Base-by-base conservation (phyloP, 2,113 vertebrate genomes). In the Macaca mulatta region DNA sequence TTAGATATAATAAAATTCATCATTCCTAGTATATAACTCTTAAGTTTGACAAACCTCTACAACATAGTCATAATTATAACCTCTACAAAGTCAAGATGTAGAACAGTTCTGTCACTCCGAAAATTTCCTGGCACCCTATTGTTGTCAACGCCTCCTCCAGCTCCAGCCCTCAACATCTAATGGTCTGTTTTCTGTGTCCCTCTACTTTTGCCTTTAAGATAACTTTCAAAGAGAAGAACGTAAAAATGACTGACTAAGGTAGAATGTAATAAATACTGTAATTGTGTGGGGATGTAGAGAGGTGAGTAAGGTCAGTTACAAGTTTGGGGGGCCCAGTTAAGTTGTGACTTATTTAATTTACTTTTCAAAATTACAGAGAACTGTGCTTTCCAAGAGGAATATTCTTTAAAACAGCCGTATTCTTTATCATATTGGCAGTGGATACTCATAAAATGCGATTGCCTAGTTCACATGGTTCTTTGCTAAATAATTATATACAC, bases 381-480 rank as follows among this genome's bases (percentile, higher is more conserved):
- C 4, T 74, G 0, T 69, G 43, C 22, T 94, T 89, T 22, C 38
- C 61, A 32, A 88, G 83, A 95, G 67, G 55, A 90, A 50, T 64
- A 3, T 32, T 96, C 70, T 89, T 95, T 84, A 93, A 92, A 89
- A 67, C 3, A 61, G 23, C 48, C 48, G 0, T 86, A 14, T 45
- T 90, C 18, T 96, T 84, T 94, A 45, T 59, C 10, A 69, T 8
- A n/a, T 81, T 78, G 61, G 35, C 22, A 90, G 3, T 96, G 9
- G 25, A 55, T 14, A 27, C 30, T 90, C 30, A 38, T 9, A 16
- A 96, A 72, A 92, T 95, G 30, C 52, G 30, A 93, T 72, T 95
- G 30, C n/a, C 25, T 95, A 3, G 77, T 95, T 97, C 32, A 81
- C 45, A 18, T 90, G 20, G 20, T 61, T 96, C 79, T 97, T 96